phyloP scores from a whole-genome alignment of 2,797 vertebrate species.

The Gobionotothen gibberifrons region DNA sequence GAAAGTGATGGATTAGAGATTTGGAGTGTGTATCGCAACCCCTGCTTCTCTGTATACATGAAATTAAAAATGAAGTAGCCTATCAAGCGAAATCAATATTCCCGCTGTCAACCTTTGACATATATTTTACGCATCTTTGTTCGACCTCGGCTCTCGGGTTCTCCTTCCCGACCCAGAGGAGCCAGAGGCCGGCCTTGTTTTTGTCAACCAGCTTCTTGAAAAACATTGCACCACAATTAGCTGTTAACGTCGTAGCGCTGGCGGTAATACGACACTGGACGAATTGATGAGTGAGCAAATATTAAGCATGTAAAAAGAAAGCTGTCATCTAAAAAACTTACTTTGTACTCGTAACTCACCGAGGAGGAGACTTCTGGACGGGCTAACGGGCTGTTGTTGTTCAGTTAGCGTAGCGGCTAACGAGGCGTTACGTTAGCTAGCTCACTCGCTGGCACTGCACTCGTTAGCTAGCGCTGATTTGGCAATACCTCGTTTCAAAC shows the following conservation, averaged over 20 bases:
- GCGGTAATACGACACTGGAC: background rate
- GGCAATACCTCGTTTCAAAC: constrained; percentile 22
- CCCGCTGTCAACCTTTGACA: background rate
- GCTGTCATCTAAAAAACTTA: constrained; percentile 54
- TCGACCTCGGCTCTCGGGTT: constrained; percentile 12
- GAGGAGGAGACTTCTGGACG: constrained; percentile 45
- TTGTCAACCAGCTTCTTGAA: constrained; percentile 52
- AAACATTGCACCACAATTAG: constrained; percentile 56
- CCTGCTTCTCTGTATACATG: fast-evolving
- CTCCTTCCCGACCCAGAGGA: constrained; percentile 53
- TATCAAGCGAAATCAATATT: background rate
- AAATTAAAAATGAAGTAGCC: background rate
- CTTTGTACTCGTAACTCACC: constrained; percentile 48
- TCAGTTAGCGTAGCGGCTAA: constrained; percentile 61
- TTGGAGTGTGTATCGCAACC: background rate
- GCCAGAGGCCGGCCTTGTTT: constrained; percentile 70
- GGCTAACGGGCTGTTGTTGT: constrained; percentile 68
- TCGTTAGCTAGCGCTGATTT: constrained; percentile 43
- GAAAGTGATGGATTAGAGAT: background rate
- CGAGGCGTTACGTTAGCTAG: constrained; percentile 60
- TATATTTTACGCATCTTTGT: background rate
- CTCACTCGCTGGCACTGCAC: constrained; percentile 43
- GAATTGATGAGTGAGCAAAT: background rate
- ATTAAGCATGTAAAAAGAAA: background rate
- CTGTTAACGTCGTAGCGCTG: background rate